Conservation (phyloP, 23 tunicate species). For the Aplidium turbinatum region DNA sequence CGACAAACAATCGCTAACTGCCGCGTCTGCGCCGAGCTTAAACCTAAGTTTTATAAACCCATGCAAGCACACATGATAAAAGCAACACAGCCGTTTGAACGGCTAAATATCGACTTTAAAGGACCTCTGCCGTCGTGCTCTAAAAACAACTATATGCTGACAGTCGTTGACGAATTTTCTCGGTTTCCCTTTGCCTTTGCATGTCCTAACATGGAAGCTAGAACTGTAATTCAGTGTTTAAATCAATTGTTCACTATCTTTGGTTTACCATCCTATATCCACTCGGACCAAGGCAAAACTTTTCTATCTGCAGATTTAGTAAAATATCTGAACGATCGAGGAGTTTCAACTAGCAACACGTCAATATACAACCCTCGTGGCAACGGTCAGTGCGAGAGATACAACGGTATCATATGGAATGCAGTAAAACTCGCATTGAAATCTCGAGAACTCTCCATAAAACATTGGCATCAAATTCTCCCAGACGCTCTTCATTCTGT, state of each 20-base stretch:
- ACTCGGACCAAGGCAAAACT: conserved; percentile 6
- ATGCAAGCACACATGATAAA: not conserved
- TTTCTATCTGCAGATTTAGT: conserved; percentile 11
- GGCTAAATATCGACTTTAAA: conserved; percentile 20
- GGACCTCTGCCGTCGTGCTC: conserved; percentile 19
- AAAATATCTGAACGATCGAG: not conserved
- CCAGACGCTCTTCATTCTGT: conserved; percentile 20
- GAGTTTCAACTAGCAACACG: conserved; percentile 17
- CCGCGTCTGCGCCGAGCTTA: conserved; percentile 14
- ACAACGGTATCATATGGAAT: conserved; percentile 21
- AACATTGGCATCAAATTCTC: conserved; percentile 13
- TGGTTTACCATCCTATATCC: conserved; percentile 8
- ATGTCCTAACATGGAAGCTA: conserved; percentile 2
- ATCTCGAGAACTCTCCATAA: conserved; percentile 1
- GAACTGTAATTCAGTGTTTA: conserved; percentile 1
- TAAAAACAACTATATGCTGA: conserved; percentile 17
- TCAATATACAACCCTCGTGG: conserved; percentile 32
- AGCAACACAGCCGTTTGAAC: conserved; percentile 36
- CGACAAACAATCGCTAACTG: conserved; percentile 10
- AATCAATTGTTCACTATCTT: not conserved
- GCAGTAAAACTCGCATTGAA: conserved; percentile 9
- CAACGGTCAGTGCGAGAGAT: conserved; percentile 28
- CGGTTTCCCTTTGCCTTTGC: conserved; percentile 23
- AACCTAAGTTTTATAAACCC: conserved; percentile 15
- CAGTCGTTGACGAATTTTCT: conserved; percentile 7